phyloP scores from a whole-genome alignment of 1,140 invertebrate species.

The Dolichoris vasculosae region DNA sequence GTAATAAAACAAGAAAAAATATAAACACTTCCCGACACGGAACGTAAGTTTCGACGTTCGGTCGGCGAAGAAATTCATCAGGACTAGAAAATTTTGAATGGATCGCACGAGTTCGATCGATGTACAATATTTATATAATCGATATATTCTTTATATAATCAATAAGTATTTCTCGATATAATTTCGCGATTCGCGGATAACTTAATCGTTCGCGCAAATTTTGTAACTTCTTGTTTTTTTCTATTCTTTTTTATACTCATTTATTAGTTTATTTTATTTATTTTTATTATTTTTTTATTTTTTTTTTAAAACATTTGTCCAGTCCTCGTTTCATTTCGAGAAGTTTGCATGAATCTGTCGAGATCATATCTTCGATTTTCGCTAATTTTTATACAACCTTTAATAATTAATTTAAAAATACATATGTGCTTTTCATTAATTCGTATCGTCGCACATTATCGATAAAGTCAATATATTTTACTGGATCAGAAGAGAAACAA shows the following conservation, averaged over 20 bases:
- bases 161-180: conserved; percentile 34
- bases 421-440: neutral
- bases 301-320: neutral
- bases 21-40: conserved; percentile 23
- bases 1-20: conserved; percentile 14
- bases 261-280: neutral
- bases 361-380: neutral
- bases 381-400: neutral
- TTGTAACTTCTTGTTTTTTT: neutral
- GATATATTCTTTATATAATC: conserved; percentile 50
- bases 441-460: neutral
- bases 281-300: neutral
- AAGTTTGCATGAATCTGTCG: conserved; percentile 19
- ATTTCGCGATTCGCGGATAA: conserved; percentile 1
- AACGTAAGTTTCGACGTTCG: conserved; percentile 38
- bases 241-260: neutral
- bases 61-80: conserved; percentile 57
- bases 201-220: neutral
- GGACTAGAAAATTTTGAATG: conserved; percentile 67
- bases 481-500: neutral
- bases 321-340: neutral
- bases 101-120: conserved; percentile 58
- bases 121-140: conserved; percentile 53
- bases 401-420: conserved; percentile 7
- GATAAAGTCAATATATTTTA: neutral